Evolutionary conservation across 1,140 invertebrate species (phyloP).

Genomic region (Cotesia typhae): DNA sequence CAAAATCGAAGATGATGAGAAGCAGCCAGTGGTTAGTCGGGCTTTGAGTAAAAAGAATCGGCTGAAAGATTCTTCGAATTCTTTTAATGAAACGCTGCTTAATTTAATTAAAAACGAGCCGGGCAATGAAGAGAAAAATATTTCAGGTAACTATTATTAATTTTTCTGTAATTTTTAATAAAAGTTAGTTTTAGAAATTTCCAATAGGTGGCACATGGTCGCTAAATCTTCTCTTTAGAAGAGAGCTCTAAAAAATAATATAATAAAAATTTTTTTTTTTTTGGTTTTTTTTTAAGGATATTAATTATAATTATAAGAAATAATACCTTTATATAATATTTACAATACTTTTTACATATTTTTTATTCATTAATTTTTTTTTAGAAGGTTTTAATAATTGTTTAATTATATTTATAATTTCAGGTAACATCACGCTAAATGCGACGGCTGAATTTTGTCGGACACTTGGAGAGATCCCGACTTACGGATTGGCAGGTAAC

Average conservation of each 20-base stretch:
- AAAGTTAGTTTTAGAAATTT: no score
- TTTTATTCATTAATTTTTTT: no score
- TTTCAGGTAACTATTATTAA: slow-evolving; percentile 55
- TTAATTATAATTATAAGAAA: no score
- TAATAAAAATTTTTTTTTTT: no score
- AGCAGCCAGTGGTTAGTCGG: slow-evolving; percentile 77
- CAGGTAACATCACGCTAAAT: slow-evolving; percentile 83
- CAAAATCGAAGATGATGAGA: slow-evolving; percentile 79
- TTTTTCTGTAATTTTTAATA: no score
- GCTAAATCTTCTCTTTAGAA: no score
- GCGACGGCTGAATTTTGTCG: slow-evolving; percentile 97
- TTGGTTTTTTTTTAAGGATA: no score
- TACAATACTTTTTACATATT: no score
- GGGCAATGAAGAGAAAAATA: slow-evolving; percentile 55
- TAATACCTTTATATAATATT: no score
- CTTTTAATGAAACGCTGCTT: slow-evolving; percentile 59
- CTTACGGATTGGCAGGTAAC: slow-evolving; percentile 88
- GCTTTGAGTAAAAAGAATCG: slow-evolving; percentile 79
- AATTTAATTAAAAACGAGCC: slow-evolving; percentile 61
- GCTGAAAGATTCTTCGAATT: slow-evolving; percentile 71
- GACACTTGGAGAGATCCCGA: slow-evolving; percentile 94
- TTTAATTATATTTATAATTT: slow-evolving; percentile 34
- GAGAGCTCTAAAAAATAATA: no score
- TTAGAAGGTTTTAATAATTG: no score
- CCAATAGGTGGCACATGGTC: no score